Evolutionary conservation across 2,888 invertebrate genomes (phyloP).

Genomic region (Crossocerus cetratus): DNA sequence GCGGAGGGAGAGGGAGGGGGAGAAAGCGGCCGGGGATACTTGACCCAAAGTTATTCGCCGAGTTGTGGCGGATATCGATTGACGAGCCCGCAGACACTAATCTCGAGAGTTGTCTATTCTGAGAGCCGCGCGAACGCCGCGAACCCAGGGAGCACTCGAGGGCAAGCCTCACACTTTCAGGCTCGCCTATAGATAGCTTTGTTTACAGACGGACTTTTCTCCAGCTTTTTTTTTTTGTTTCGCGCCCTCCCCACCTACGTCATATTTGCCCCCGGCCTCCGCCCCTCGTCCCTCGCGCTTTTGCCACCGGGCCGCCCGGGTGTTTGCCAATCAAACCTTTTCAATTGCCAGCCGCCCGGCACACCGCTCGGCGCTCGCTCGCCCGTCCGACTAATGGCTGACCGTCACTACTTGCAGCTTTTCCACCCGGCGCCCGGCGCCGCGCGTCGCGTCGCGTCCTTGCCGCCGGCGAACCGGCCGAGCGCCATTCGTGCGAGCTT

Average conservation of each 20-base stretch:
- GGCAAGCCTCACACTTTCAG: slow-evolving; percentile 11
- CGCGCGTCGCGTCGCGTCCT: too few species aligned
- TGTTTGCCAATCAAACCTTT: too few species aligned
- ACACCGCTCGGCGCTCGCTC: too few species aligned
- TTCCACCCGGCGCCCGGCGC: too few species aligned
- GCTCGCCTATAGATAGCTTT: background rate
- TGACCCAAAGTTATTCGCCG: slow-evolving; percentile 49
- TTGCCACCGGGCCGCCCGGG: background rate
- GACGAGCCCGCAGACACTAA: slow-evolving; percentile 23
- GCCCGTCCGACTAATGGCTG: too few species aligned
- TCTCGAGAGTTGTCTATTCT: slow-evolving; percentile 41
- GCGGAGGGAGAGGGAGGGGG: too few species aligned
- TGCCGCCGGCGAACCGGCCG: too few species aligned
- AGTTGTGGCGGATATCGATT: slow-evolving; percentile 45
- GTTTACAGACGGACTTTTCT: background rate
- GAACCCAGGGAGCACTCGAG: slow-evolving; percentile 1
- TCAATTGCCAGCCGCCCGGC: too few species aligned
- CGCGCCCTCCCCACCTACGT: too few species aligned
- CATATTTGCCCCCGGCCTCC: background rate
- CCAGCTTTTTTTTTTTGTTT: too few species aligned
- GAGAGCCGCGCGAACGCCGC: slow-evolving; percentile 9
- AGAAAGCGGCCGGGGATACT: slow-evolving; percentile 22
- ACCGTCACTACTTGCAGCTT: too few species aligned
- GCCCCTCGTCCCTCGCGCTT: background rate
- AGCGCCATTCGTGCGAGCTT: too few species aligned